phyloP scores from a whole-genome alignment of 1,140 invertebrate genomes.

The Holcopasites calliopsidis region DNA sequence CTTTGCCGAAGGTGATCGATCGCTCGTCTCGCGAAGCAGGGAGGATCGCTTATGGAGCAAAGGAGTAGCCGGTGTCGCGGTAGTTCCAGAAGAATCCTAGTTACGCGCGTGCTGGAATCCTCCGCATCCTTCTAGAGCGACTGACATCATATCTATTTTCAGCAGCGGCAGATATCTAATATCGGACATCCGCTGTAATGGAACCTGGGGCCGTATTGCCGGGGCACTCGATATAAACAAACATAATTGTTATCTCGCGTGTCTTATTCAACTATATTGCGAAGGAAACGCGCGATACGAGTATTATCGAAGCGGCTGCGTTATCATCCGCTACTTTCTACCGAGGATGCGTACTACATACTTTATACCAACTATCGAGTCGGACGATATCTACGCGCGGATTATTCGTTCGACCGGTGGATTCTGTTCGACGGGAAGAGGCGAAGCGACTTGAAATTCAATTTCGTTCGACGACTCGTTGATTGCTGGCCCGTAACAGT shows the following conservation, averaged over 20 bases:
- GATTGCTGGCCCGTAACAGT: neutral
- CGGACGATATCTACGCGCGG: too few relatives aligned
- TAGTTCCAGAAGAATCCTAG: neutral
- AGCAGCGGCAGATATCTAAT: slow-evolving; percentile 47
- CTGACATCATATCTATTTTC: slow-evolving; percentile 37
- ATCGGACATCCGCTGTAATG: slow-evolving; percentile 53
- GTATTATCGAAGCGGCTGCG: neutral
- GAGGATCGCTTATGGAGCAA: neutral
- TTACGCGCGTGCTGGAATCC: neutral
- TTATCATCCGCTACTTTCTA: neutral
- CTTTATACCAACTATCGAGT: neutral
- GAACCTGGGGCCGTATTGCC: slow-evolving; percentile 33
- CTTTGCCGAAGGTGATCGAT: too few relatives aligned
- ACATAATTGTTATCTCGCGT: slow-evolving; percentile 56
- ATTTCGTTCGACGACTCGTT: neutral
- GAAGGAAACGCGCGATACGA: neutral
- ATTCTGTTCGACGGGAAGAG: neutral
- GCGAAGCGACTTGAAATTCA: neutral
- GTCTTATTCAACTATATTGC: slow-evolving; percentile 29
- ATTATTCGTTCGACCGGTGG: neutral
- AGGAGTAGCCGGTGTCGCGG: neutral
- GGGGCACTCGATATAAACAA: slow-evolving; percentile 29
- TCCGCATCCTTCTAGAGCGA: neutral
- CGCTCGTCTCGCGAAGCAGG: neutral
- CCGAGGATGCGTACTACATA: neutral